Evolutionary conservation across 1,140 invertebrate species (phyloP).

Genomic region (Daktulosphaira vitifoliae): DNA sequence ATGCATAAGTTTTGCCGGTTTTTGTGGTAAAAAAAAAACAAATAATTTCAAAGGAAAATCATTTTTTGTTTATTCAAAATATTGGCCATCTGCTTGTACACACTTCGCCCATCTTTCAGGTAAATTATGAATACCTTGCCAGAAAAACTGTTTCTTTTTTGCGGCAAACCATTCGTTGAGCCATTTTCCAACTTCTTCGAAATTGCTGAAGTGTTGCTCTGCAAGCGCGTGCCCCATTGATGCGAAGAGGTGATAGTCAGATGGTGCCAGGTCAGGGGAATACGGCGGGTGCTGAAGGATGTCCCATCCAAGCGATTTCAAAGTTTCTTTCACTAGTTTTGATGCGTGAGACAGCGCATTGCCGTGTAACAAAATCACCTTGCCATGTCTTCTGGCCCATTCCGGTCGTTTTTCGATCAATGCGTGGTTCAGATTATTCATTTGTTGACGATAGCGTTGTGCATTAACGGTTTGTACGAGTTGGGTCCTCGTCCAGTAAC

Average conservation of each 20-base stretch:
- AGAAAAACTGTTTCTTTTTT: slow-evolving; percentile 23
- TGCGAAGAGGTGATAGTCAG: slow-evolving; percentile 38
- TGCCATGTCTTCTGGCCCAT: no score
- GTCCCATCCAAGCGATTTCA: slow-evolving; percentile 24
- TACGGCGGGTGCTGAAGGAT: slow-evolving; percentile 38
- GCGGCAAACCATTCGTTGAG: slow-evolving; percentile 8
- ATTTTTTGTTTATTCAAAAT: slow-evolving; percentile 32
- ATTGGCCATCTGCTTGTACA: slow-evolving; percentile 13
- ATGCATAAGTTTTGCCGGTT: no score
- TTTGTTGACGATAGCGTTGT: no score
- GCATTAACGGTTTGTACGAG: no score
- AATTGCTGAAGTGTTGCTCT: slow-evolving; percentile 25
- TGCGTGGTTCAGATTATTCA: no score
- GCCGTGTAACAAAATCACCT: no score
- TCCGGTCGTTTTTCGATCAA: no score
- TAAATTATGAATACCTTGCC: slow-evolving; percentile 35
- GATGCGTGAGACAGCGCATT: no score
- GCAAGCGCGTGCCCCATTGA: slow-evolving; percentile 36
- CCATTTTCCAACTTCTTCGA: slow-evolving; percentile 24
- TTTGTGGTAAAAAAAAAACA: no score
- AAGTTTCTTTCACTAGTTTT: no score
- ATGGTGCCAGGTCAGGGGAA: slow-evolving; percentile 39
- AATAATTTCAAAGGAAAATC: no score
- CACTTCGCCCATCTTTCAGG: slow-evolving; percentile 34
- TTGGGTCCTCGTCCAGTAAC: no score